These are phyloP conservation scores for Agelas oroides DNA, from an alignment of 37 sponge, comb jelly and placozoan species.

Conservation along the genomic window DNA sequence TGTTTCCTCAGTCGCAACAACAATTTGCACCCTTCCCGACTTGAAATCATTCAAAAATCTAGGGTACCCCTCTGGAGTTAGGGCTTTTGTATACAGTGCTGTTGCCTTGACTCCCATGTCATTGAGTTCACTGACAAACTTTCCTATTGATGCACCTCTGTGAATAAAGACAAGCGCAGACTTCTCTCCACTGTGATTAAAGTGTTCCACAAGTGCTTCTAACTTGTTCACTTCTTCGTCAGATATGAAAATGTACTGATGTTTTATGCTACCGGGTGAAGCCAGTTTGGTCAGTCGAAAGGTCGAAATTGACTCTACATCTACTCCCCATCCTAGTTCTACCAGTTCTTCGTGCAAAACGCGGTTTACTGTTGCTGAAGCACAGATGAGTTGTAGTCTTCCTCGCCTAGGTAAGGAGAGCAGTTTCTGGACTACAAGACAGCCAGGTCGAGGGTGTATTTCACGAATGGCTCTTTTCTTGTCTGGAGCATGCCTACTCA, in stretches of 20 bases:
- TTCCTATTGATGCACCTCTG: conserved; percentile 30
- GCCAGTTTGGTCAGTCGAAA: conserved; percentile 1
- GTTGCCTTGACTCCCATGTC: conserved; percentile 39
- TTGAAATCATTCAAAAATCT: conserved; percentile 53
- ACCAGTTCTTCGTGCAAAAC: conserved; percentile 37
- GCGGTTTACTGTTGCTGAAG: conserved; percentile 61
- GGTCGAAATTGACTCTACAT: background rate
- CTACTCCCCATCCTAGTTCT: conserved; percentile 53
- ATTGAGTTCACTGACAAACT: conserved; percentile 45
- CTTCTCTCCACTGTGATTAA: conserved; percentile 7
- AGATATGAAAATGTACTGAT: conserved; percentile 1
- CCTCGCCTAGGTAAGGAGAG: background rate
- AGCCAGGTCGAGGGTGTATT: conserved; percentile 48
- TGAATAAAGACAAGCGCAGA: conserved; percentile 73
- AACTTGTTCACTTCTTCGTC: conserved; percentile 18
- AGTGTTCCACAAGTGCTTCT: conserved; percentile 24
- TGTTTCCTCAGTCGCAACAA: conserved; percentile 73
- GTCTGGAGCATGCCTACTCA: background rate
- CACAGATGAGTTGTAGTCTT: conserved; percentile 49
- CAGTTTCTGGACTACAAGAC: conserved; percentile 23
- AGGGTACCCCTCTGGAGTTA: conserved; percentile 14
- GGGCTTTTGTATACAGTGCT: conserved; percentile 43
- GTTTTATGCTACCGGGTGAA: conserved; percentile 37
- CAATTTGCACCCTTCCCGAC: conserved; percentile 54
- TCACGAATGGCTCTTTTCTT: conserved; percentile 19